Evolutionary conservation across 2,113 vertebrate genomes (phyloP).

Genomic region (Ameiurus melas): DNA sequence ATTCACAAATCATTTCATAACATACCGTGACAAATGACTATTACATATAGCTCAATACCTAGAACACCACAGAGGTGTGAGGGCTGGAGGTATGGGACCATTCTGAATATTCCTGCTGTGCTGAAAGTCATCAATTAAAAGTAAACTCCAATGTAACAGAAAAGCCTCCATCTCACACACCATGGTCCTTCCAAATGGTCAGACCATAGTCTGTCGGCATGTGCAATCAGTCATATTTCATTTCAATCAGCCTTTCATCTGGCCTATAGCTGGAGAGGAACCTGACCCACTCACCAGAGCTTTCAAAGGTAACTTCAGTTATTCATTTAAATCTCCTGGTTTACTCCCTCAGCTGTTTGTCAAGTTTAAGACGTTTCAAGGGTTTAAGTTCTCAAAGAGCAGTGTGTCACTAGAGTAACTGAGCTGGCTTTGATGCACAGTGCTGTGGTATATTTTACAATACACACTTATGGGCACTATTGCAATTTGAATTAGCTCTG

Average conservation of each 20-base stretch:
- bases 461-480: background rate
- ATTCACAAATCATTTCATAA: slow-evolving; percentile 11
- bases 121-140: background rate
- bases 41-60: background rate
- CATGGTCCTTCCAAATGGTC: background rate
- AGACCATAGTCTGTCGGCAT: slow-evolving; percentile 3
- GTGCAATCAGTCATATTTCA: slow-evolving; percentile 2
- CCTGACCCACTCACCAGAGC: slow-evolving; percentile 11
- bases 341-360: background rate
- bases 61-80: background rate
- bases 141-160: background rate
- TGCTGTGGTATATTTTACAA: background rate
- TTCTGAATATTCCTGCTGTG: background rate
- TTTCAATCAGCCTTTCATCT: slow-evolving; percentile 22
- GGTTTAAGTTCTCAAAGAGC: background rate
- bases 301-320: background rate
- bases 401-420: background rate
- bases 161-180: slow-evolving; percentile 6
- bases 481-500: background rate
- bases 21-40: background rate
- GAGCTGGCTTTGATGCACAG: slow-evolving; percentile 15
- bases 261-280: background rate
- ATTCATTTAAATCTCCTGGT: background rate
- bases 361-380: background rate
- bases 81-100: background rate